Evolutionary conservation across 2,113 vertebrate genomes (phyloP).

Genomic region (Tachuris rubrigastra): DNA sequence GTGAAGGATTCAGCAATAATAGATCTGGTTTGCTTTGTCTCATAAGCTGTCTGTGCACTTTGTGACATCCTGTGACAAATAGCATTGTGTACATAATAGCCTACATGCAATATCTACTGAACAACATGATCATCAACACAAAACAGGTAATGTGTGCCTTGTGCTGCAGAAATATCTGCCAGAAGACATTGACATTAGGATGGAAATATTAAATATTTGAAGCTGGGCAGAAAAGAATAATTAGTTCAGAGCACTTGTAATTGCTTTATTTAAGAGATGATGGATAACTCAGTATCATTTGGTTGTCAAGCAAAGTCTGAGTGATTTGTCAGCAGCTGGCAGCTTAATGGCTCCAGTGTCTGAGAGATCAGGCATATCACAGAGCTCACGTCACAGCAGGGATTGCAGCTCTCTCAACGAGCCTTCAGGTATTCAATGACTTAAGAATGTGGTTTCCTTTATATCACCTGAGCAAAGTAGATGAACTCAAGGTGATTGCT

Average conservation of each 20-base stretch:
- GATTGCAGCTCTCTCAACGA: background rate
- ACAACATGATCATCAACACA: background rate
- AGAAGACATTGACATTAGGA: background rate
- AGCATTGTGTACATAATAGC: accelerated
- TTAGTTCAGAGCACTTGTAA: background rate
- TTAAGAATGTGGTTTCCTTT: background rate
- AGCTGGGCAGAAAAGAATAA: background rate
- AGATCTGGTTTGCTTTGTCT: background rate
- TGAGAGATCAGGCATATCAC: background rate
- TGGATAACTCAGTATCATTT: background rate
- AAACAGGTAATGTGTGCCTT: background rate
- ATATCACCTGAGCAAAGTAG: background rate
- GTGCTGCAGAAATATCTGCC: background rate
- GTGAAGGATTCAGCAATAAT: background rate
- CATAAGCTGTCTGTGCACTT: background rate
- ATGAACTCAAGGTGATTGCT: background rate
- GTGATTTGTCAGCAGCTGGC: background rate
- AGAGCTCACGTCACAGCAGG: background rate
- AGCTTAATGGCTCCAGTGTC: background rate
- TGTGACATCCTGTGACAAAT: background rate
- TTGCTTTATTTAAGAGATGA: background rate
- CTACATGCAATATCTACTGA: background rate
- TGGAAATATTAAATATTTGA: background rate
- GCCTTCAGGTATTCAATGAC: background rate
- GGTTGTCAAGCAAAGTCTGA: background rate